Percentiles rank a stretch among this genome's conserved stretches.
Evolutionary conservation across 2,888 invertebrate species (phyloP).

Genomic region (Athalia cordata): DNA sequence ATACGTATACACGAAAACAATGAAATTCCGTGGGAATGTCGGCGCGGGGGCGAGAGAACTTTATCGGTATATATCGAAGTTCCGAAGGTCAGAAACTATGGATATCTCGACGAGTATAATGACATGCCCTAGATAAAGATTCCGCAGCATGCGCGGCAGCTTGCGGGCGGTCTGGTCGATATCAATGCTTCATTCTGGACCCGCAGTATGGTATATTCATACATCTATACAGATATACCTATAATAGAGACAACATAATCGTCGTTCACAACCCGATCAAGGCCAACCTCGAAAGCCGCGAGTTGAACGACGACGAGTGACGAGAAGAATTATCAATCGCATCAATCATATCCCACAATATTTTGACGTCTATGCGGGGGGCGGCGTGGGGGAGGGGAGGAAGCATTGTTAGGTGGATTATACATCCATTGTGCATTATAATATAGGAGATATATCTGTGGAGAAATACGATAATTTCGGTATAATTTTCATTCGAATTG

Average conservation of each 20-base stretch:
- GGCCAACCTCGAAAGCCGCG: neutral
- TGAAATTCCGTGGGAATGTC: neutral
- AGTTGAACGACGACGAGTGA: too few species aligned
- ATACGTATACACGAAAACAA: too few species aligned
- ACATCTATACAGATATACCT: too few species aligned
- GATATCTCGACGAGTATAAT: neutral
- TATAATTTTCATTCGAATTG: too few species aligned
- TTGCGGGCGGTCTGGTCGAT: slow-evolving; percentile 16
- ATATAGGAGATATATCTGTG: too few species aligned
- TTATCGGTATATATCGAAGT: neutral
- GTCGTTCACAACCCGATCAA: slow-evolving; percentile 10
- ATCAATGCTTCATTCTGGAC: slow-evolving; percentile 45
- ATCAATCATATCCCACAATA: too few species aligned
- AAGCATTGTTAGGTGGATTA: too few species aligned
- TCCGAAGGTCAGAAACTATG: slow-evolving; percentile 21
- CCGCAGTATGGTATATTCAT: slow-evolving; percentile 38
- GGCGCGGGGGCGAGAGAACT: neutral
- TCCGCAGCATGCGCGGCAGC: slow-evolving; percentile 41
- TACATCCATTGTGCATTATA: too few species aligned
- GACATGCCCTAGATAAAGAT: slow-evolving; percentile 38
- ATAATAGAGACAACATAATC: neutral
- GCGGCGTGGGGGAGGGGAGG: too few species aligned
- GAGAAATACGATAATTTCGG: too few species aligned
- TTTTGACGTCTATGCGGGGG: too few species aligned
- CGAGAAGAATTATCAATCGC: too few species aligned